Conservation (phyloP, 2,113 vertebrate species). For the Pelodiscus sinensis region DNA sequence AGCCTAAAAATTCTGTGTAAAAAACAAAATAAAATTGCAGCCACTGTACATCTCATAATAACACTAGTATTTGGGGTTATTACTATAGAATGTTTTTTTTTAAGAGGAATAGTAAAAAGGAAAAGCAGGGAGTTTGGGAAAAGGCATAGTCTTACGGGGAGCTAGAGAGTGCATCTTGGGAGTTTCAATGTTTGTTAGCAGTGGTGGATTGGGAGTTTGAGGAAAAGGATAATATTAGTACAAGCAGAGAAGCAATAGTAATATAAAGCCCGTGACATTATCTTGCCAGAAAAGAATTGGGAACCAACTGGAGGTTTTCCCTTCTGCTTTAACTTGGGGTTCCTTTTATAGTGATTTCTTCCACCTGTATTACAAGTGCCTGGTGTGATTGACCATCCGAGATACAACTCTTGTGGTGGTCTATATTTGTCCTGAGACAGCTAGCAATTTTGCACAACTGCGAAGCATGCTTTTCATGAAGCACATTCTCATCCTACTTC, state of each 20-base stretch:
- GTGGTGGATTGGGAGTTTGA: background rate
- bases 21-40: background rate
- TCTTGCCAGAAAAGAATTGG: background rate
- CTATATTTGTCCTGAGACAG: background rate
- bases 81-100: background rate
- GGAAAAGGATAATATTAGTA: background rate
- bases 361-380: background rate
- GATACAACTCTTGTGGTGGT: background rate
- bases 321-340: background rate
- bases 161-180: background rate
- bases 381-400: background rate
- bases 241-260: background rate
- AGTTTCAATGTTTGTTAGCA: background rate
- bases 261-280: fast-evolving
- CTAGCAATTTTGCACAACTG: background rate
- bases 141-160: background rate
- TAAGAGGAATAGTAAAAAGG: fast-evolving
- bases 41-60: conserved; percentile 2
- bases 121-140: background rate
- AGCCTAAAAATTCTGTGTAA: conserved; percentile 63
- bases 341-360: background rate
- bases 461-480: background rate
- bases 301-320: background rate
- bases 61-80: background rate
- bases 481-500: background rate